These are phyloP conservation scores for Carollia perspicillata DNA, from an alignment of 2,113 vertebrate genomes.

Conservation along the genomic window DNA sequence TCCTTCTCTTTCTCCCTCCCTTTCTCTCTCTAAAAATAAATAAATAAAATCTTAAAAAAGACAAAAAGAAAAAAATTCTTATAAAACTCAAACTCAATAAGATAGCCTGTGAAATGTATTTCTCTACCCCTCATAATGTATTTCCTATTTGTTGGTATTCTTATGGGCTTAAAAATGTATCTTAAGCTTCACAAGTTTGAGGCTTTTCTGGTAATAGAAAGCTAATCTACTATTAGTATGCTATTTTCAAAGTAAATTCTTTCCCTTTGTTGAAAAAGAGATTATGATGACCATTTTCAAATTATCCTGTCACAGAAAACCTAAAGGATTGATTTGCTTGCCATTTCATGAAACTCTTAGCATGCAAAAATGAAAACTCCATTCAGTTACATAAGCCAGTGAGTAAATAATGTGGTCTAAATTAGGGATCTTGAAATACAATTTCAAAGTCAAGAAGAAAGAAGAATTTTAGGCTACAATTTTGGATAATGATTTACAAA, in stretches of 20 bases:
- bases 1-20: too few relatives aligned
- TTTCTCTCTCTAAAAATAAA: too few relatives aligned
- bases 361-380: constrained; percentile 47
- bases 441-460: constrained; percentile 58
- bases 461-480: constrained; percentile 46
- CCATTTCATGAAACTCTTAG: constrained; percentile 43
- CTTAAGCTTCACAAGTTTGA: neutral
- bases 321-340: constrained; percentile 39
- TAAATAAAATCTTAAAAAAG: too few relatives aligned
- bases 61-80: neutral
- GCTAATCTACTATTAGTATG: neutral
- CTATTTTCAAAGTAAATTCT: constrained; percentile 27
- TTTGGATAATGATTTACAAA: constrained; percentile 51
- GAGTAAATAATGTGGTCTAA: constrained; percentile 45
- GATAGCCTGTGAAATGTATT: neutral
- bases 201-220: neutral
- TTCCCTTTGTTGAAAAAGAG: constrained; percentile 18
- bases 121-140: neutral
- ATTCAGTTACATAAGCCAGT: constrained; percentile 14
- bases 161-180: neutral
- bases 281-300: constrained; percentile 49
- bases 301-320: neutral
- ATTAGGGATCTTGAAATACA: constrained; percentile 32
- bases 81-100: neutral
- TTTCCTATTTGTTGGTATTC: neutral